Evolutionary conservation across 2,888 invertebrate species (phyloP).

Genomic region (Frankliniella intonsa): DNA sequence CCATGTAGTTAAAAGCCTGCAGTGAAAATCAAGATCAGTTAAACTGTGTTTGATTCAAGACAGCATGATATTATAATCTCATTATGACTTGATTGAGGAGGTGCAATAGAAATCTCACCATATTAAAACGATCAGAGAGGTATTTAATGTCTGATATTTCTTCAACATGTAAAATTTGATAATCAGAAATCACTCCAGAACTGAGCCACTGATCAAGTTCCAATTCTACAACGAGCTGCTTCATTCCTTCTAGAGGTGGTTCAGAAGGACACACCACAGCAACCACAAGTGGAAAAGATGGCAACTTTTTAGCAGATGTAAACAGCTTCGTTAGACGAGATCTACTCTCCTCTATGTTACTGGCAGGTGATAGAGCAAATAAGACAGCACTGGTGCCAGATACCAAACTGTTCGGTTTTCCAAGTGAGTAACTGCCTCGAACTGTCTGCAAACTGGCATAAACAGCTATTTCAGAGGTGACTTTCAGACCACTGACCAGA

Average conservation of each 20-base stretch:
- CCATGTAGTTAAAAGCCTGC: conserved; percentile 3
- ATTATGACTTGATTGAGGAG: not conserved
- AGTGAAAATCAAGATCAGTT: not conserved
- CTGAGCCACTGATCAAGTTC: not conserved
- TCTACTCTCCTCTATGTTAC: not conserved
- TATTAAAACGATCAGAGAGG: not conserved
- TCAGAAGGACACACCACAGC: not conserved
- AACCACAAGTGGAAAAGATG: not conserved
- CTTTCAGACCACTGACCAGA: not conserved
- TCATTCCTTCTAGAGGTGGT: not conserved
- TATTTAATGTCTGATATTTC: not conserved
- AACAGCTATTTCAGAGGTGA: not conserved
- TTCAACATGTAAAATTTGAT: conserved; percentile 8
- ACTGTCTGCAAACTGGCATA: not conserved
- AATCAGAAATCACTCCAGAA: not conserved
- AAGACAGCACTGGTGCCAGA: not conserved
- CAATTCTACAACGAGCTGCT: not conserved
- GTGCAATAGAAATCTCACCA: not conserved
- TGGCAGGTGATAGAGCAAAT: not conserved
- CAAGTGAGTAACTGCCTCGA: not conserved
- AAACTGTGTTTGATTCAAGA: not conserved
- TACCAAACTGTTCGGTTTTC: not conserved
- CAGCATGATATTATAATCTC: not conserved
- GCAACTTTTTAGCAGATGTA: not conserved
- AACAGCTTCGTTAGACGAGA: not conserved